A percentile compares a stretch with the other conserved stretches of the same genome.
phyloP scores from a whole-genome alignment of 2,888 invertebrate genomes.

The Euclidia mi region DNA sequence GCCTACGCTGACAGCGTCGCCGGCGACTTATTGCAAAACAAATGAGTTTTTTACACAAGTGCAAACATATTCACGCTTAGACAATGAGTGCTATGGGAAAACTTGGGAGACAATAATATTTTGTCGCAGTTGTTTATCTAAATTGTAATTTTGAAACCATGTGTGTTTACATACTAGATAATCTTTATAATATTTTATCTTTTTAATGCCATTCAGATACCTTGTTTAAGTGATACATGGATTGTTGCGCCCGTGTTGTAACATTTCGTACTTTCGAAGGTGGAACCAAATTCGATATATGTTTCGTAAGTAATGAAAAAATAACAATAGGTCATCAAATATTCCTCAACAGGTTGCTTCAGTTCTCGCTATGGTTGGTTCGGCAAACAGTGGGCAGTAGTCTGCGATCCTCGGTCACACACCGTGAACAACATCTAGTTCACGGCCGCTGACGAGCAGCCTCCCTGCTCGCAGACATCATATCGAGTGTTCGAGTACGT shows the following conservation, averaged over 20 bases:
- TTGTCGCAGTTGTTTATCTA: conserved; percentile 69
- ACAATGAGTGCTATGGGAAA: conserved; percentile 83
- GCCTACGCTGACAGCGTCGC: conserved; percentile 13
- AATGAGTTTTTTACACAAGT: conserved; percentile 80
- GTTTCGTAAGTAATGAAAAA: conserved; percentile 79
- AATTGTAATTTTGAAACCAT: conserved; percentile 75
- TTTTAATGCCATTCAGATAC: conserved; percentile 4
- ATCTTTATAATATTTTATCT: conserved; percentile 33
- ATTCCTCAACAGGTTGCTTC: conserved; percentile 71
- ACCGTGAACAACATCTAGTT: conserved; percentile 85
- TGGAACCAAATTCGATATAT: conserved; percentile 54
- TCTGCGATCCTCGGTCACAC: conserved; percentile 57
- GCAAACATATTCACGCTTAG: conserved; percentile 68
- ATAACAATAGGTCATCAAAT: conserved; percentile 86
- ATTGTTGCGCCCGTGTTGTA: too few species aligned
- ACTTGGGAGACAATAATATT: conserved; percentile 70
- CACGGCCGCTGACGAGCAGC: conserved; percentile 70
- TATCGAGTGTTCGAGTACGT: conserved; percentile 38
- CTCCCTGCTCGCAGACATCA: conserved; percentile 41
- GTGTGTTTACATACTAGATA: conserved; percentile 56
- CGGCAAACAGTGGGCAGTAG: conserved; percentile 63
- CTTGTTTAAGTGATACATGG: not conserved
- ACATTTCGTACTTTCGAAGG: conserved; percentile 20
- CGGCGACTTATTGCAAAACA: conserved; percentile 68
- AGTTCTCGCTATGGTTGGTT: conserved; percentile 67